Conservation (phyloP, 2,113 vertebrate genomes). For the Cynopterus brachyotis region DNA sequence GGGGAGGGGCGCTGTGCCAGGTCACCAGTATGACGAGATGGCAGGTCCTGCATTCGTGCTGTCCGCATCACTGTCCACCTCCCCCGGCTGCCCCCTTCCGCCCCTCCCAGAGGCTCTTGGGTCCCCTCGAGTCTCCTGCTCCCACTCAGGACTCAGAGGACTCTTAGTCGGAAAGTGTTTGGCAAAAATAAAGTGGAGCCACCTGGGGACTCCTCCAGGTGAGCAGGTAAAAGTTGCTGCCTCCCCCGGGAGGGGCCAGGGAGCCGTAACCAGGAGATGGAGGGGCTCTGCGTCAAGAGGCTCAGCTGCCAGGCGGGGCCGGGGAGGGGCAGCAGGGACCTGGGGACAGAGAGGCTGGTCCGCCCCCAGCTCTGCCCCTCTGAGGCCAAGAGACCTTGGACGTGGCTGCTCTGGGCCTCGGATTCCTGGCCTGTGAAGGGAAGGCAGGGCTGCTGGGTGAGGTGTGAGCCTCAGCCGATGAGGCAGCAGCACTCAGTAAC, state of each 20-base stretch:
- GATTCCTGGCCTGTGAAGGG: background rate
- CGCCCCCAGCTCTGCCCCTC: background rate
- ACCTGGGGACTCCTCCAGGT: background rate
- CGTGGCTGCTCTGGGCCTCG: background rate
- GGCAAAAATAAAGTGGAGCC: slow-evolving; percentile 17
- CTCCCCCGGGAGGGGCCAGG: background rate
- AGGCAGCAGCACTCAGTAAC: background rate
- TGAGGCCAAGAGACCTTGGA: background rate
- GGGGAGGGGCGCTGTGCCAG: background rate
- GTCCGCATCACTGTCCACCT: background rate
- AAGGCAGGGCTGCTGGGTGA: background rate
- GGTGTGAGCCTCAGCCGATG: rapidly evolving
- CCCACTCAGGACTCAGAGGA: background rate
- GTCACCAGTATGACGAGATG: too few relatives aligned
- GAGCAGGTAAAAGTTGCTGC: background rate
- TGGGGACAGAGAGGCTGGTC: background rate
- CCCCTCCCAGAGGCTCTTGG: background rate
- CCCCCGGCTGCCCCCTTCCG: background rate
- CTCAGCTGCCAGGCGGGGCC: background rate
- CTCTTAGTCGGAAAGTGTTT: background rate
- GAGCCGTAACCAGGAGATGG: background rate
- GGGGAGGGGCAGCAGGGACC: background rate
- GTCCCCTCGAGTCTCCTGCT: background rate
- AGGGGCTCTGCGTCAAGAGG: background rate
- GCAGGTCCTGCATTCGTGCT: background rate